Evolutionary conservation across 2,797 vertebrate genomes (phyloP), one percentile per base, ranked within the genome.

Genomic region (Mormyrus hasselquistii): DNA sequence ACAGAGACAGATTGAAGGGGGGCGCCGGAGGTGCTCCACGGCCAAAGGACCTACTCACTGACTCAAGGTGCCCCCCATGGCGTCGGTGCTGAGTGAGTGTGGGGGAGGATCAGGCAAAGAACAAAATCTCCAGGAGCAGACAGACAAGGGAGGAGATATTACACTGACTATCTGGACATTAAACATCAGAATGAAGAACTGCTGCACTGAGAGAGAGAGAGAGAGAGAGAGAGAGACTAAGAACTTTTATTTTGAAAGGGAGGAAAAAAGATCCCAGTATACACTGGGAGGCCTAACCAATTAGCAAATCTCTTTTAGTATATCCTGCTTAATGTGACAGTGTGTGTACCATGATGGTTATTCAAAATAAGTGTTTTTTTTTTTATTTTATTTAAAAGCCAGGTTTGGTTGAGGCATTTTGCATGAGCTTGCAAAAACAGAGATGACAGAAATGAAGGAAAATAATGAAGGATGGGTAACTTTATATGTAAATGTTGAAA

Each of bases 1-100:
- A 96, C 95, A 90, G 95, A 95, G 90, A 90, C 95, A 3, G 94
- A 96, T 94, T 96, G 94, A 96, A 38, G 29, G 47, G 87, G 50
- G 86, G 22, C 19, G 59, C 41, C 19, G 57, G 16, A 9, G 41
- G 89, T 4, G 5, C 89, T 7, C 41, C 90, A 88, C 79, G 91
- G 55, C 50, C 19, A 22, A 29, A n/a, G 89, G 88, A 91, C 16
- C n/a, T 3, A 86, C 83, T 73, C 38, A 47, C n/a, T 19, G 53
- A 90, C 90, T 92, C 86, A 90, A 91, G 90, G 41, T 79, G 73
- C 73, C 73, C 89, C 90, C 90, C 86, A 90, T 88, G 85, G 88
- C 90, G 91, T 87, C 90, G 34, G 86, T 91, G 90, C 83, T 65
- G 88, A 86, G 69, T 69, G 79, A 79, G 65, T 73, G 65, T 34